Evolutionary conservation across 1,140 invertebrate genomes (phyloP), one percentile per base, ranked within the genome.

Genomic region (Pomacea maculata): DNA sequence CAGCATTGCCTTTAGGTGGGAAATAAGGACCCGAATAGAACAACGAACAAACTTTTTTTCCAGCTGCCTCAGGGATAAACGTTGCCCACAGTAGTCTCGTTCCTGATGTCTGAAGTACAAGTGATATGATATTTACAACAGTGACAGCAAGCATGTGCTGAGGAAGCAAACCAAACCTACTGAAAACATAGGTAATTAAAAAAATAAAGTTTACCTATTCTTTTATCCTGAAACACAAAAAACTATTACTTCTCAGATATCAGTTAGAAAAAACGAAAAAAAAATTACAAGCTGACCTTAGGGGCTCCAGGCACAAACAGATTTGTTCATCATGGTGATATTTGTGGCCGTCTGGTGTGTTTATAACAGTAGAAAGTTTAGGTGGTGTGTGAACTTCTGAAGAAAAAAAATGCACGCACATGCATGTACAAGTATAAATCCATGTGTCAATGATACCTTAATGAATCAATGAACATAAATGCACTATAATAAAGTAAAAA

Each of bases 281-380:
- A 74, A 74, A 34, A 21, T n/a, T 29, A 34, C n/a, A 14, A 61
- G 52, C 75, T 73, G 80, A 89, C 89, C 85, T 85, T 71, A 85
- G 86, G 72, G 84, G 83, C 68, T 90, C 89, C 64, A 90, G 78
- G 81, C 89, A 90, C 4, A 90, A 77, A 79, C 85, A 86, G n/a
- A 90, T 88, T 63, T 87, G 87, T 83, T 90, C 88, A 85, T 90
- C 89, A 84, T 88, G 85, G 81, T 84, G 85, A 80, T 88, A 90
- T 67, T 86, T 80, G 75, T 90, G 89, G n/a, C 86, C 85, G 73
- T 88, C 82, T 29, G 86, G 85, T 19, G 84, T 86, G 82, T 87
- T 86, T 45, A 86, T 84, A 45, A 88, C 84, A 81, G 86, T 89
- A 9, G 87, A 86, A 68, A 89, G 70, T 71, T 84, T 86, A 9